Base-by-base conservation (phyloP, 2,888 invertebrate genomes). In the Allolobophora icterica region DNA sequence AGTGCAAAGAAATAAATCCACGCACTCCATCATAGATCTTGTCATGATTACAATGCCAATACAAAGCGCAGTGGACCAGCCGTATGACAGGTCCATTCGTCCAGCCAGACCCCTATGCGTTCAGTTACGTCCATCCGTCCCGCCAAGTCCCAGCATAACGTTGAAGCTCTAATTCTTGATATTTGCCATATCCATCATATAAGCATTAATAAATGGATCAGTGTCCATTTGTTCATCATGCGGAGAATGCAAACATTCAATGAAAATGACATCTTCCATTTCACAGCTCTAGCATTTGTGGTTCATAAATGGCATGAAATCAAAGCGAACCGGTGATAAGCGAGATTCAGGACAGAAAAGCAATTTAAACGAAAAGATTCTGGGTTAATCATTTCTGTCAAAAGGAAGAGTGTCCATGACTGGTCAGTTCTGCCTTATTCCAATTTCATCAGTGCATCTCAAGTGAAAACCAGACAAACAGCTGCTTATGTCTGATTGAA, bases 381-480 rank as follows among this genome's bases (percentile, higher is more conserved):
- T n/a, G 71, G 71, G n/a, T 71, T 71, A 71, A 71, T 71, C 71
- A 71, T 71, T n/a, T 71, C 71, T 71, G 71, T 71, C 30, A 71
- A 52, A 71, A 30, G 8, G n/a, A 71, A 71, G 11, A n/a, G 71
- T 30, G 4, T 71, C 71, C 71, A 71, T 71, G 71, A n/a, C 71
- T 71, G n/a, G n/a, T 71, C 71, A 71, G 71, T 8, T n/a, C 13
- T 71, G 71, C n/a, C 71, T 2, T 71, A 71, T 71, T 71, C 71
- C 52, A 52, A 52, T 52, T 52, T 52, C 52, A 52, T 52, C 52
- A 24, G 6, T 52, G 19, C 52, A 6, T 71, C 71, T 71, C 30
- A 71, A n/a, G n/a, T 71, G 71, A n/a, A 71, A n/a, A 71, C 71
- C 8, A 13, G n/a, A 71, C 71, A 71, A 71, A n/a, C 71, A 71